phyloP scores from a whole-genome alignment of 2,888 invertebrate species.

The Drosophila helvetica region DNA sequence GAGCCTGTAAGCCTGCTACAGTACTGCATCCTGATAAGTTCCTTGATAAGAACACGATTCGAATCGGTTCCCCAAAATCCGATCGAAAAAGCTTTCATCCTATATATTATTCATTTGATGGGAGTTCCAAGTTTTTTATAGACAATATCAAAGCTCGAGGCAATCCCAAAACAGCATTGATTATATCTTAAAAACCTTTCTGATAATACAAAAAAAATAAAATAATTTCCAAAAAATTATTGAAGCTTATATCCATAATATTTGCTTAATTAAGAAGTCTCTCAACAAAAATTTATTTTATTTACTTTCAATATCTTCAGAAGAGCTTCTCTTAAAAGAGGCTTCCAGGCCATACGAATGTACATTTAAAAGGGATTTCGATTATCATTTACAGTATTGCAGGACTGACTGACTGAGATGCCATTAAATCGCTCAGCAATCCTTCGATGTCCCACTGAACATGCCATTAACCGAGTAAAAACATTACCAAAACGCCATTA shows the following conservation, averaged over 20 bases:
- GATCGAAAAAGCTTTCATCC: too few species aligned
- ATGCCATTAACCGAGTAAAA: slow-evolving; percentile 23
- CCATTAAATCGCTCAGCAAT: neutral
- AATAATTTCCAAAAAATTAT: too few species aligned
- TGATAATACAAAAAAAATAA: too few species aligned
- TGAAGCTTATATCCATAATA: neutral
- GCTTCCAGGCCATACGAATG: neutral
- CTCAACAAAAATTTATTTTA: neutral
- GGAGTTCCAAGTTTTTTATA: too few species aligned
- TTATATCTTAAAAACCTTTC: too few species aligned
- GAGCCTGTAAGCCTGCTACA: too few species aligned
- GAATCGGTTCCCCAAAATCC: too few species aligned
- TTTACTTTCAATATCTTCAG: neutral
- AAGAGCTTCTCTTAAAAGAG: neutral
- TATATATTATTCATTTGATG: too few species aligned
- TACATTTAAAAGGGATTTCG: slow-evolving; percentile 3
- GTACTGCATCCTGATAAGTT: too few species aligned
- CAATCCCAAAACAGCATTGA: too few species aligned
- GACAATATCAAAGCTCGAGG: too few species aligned
- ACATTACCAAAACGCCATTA: slow-evolving; percentile 26
- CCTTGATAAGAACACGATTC: too few species aligned
- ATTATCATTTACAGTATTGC: slow-evolving; percentile 15
- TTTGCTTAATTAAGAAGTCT: neutral
- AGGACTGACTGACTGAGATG: neutral
- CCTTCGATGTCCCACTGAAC: neutral